These are phyloP conservation scores for Scylla paramamosain DNA, from an alignment of 1,140 invertebrate species.

Conservation along the genomic window DNA sequence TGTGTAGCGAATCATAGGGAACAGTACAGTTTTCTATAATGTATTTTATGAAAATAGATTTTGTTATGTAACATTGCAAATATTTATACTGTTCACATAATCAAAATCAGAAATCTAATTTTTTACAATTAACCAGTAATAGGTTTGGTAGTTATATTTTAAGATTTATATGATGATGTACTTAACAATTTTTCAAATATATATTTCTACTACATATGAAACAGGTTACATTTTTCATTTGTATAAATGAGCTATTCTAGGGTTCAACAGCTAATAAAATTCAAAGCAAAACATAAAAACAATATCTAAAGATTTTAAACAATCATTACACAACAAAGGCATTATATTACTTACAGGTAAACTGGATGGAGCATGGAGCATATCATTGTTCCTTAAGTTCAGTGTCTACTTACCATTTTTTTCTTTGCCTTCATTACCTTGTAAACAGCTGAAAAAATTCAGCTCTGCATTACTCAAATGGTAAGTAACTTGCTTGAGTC, in stretches of 20 bases:
- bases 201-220: background rate
- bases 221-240: background rate
- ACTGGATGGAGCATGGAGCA: background rate
- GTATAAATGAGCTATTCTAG: background rate
- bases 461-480: too few relatives aligned
- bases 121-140: background rate
- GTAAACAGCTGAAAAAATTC: too few relatives aligned
- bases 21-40: background rate
- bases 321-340: background rate
- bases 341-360: background rate
- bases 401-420: too few relatives aligned
- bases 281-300: background rate
- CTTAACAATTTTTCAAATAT: background rate
- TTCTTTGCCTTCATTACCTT: too few relatives aligned
- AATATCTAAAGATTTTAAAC: background rate
- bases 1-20: background rate
- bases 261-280: slow-evolving; percentile 10
- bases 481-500: too few relatives aligned
- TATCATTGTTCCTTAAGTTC: too few relatives aligned
- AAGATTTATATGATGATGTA: background rate
- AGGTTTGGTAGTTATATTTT: background rate
- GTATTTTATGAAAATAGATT: slow-evolving; percentile 9
- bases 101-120: background rate
- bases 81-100: background rate
- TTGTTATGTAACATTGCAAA: background rate